These are phyloP conservation scores for Chrysodeixis includens DNA, from an alignment of 2,888 invertebrate species.

Conservation along the genomic window DNA sequence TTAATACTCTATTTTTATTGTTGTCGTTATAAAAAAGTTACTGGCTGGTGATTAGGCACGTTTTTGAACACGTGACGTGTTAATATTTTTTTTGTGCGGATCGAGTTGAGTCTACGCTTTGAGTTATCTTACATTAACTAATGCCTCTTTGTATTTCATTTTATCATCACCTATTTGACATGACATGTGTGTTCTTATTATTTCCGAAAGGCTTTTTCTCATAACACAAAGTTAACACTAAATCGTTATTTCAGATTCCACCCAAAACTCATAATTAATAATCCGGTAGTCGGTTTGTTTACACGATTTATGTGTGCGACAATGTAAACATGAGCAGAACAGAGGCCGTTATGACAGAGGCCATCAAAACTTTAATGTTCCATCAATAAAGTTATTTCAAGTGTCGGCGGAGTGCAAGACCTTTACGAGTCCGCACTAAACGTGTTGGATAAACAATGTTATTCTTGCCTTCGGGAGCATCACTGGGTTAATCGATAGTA, in stretches of 20 bases:
- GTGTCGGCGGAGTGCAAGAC: conserved; percentile 55
- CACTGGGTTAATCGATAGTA: conserved; percentile 48
- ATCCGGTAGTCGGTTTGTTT: conserved; percentile 22
- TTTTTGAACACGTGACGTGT: too few species aligned
- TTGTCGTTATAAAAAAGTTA: conserved; percentile 21
- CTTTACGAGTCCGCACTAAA: conserved; percentile 58
- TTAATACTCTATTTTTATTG: conserved; percentile 16
- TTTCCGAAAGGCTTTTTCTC: too few species aligned
- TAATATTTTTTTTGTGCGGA: too few species aligned
- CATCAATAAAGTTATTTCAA: conserved; percentile 72
- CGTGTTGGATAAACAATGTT: conserved; percentile 50
- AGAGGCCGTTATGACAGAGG: conserved; percentile 59
- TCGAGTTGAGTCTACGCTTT: too few species aligned
- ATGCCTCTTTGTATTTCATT: too few species aligned
- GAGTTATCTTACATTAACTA: too few species aligned
- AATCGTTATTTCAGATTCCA: neutral
- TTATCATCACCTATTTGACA: too few species aligned
- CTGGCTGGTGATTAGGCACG: neutral
- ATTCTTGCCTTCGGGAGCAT: conserved; percentile 44
- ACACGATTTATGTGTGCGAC: conserved; percentile 50
- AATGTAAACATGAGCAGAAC: conserved; percentile 59
- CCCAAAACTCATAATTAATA: conserved; percentile 24
- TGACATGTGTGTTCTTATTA: too few species aligned
- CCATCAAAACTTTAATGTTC: conserved; percentile 65
- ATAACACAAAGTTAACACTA: neutral